Base-by-base conservation (phyloP, 1,140 invertebrate species). In the Ceratitis capitata region DNA sequence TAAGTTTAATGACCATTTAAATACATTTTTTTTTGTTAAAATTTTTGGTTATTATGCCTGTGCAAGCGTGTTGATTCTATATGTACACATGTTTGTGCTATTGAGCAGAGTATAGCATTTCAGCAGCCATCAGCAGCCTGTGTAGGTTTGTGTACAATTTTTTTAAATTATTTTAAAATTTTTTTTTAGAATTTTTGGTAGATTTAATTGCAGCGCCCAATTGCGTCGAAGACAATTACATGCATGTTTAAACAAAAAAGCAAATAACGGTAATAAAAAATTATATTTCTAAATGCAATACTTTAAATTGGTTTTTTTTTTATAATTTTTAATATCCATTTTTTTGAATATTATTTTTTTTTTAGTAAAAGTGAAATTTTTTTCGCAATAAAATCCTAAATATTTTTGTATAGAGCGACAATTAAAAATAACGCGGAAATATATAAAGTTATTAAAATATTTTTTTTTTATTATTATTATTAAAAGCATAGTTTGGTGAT, bases 1-100 rank as follows among this genome's bases (percentile, higher is more conserved):
- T 35, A 69, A 69, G 61, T 69, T 69, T 69, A 69, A 69, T 69
- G 61, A 69, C 61, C 61, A 69, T 69, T 69, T 39, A 69, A 69
- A 32, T 64, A 29, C 29, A 14, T 64, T 64, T 32, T 64, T 29
- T 29, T 26, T 64, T 64, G 58, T 64, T 64, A 29, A 69, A 5
- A 39, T 7, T 69, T 69, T 69, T 35, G n/a, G n/a, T 69, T 69
- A 35, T 69, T 39, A 35, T 39, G 61, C 32, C 14, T 35, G 12
- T n/a, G n/a, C n/a, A n/a, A 69, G 61, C n/a, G 61, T n/a, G 16
- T 16, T 69, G 14, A 3, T 9, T 64, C 2, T 5, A 32, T 61
- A 29, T 14, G 1, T n/a, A n/a, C 2, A n/a, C 9, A 5, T 1
- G 51, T 56, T 4, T 56, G 23, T n/a, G 49, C 1, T 6, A 0